Conservation (phyloP, 2,113 vertebrate genomes). For the Crotalus viridis region DNA sequence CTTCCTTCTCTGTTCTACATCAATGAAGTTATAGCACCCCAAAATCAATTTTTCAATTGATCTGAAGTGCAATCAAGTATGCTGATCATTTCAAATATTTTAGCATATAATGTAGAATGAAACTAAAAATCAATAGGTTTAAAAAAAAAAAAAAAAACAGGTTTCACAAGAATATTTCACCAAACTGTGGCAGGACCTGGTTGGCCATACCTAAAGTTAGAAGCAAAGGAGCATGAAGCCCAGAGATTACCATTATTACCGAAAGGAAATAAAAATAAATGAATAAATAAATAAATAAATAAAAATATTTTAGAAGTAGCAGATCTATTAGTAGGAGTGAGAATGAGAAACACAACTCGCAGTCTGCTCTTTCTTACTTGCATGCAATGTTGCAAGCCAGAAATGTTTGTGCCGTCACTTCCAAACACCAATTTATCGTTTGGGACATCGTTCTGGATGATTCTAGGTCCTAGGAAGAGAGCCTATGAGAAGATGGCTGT, state of each 20-base stretch:
- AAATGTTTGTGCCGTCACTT: not conserved
- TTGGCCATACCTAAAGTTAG: not conserved
- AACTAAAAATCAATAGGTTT: constrained; percentile 52
- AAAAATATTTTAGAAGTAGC: not conserved
- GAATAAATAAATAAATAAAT: too few relatives aligned
- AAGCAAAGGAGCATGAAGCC: not conserved
- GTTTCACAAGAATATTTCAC: constrained; percentile 42
- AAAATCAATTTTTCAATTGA: not conserved
- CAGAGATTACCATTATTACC: not conserved
- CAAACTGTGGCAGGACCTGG: constrained; percentile 9
- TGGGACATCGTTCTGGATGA: not conserved
- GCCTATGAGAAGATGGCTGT: not conserved
- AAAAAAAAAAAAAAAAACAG: constrained; percentile 32
- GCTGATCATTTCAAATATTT: not conserved
- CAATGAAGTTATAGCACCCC: not conserved
- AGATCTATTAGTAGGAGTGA: not conserved
- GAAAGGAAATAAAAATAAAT: not conserved
- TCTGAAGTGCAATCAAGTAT: not conserved
- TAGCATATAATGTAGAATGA: not conserved
- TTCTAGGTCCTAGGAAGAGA: not conserved
- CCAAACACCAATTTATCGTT: not conserved
- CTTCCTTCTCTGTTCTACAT: not conserved
- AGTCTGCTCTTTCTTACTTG: not conserved
- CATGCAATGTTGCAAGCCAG: not conserved
- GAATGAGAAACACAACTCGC: not conserved